phyloP scores from a whole-genome alignment of 1,140 invertebrate genomes.

The Heliconius hermathena region DNA sequence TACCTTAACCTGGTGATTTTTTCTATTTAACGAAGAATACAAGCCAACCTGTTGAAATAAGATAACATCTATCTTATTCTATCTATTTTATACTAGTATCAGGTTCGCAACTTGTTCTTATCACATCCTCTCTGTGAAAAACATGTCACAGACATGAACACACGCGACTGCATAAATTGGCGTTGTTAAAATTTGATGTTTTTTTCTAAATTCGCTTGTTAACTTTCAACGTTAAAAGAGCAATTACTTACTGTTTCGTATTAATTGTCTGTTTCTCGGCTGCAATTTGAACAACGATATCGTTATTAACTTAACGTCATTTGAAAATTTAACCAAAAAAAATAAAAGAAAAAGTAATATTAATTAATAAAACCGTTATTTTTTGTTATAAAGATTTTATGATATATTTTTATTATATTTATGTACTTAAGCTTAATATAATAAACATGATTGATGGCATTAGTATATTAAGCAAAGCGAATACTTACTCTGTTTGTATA shows the following conservation, averaged over 20 bases:
- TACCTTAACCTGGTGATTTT: slow-evolving; percentile 98
- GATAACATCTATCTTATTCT: slow-evolving; percentile 83
- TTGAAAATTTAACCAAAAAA: no score
- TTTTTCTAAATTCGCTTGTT: background rate
- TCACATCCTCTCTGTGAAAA: slow-evolving; percentile 93
- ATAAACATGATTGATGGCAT: background rate
- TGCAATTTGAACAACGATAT: background rate
- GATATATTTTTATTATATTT: no score
- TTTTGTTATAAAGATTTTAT: no score
- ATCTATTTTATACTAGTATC: slow-evolving; percentile 89
- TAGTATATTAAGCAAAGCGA: background rate
- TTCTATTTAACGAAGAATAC: slow-evolving; percentile 97
- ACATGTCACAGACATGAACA: slow-evolving; percentile 34
- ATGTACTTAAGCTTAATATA: background rate
- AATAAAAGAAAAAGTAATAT: no score
- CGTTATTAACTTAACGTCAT: background rate
- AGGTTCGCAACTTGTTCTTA: slow-evolving; percentile 89
- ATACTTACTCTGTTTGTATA: background rate
- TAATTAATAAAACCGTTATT: no score
- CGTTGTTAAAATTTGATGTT: background rate
- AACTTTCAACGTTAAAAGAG: background rate
- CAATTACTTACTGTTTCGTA: background rate
- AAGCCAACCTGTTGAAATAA: slow-evolving; percentile 98
- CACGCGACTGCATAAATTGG: background rate
- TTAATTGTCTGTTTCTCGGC: background rate